These are phyloP conservation scores for Machimus rusticus DNA, from an alignment of 2,888 invertebrate species.

Conservation along the genomic window DNA sequence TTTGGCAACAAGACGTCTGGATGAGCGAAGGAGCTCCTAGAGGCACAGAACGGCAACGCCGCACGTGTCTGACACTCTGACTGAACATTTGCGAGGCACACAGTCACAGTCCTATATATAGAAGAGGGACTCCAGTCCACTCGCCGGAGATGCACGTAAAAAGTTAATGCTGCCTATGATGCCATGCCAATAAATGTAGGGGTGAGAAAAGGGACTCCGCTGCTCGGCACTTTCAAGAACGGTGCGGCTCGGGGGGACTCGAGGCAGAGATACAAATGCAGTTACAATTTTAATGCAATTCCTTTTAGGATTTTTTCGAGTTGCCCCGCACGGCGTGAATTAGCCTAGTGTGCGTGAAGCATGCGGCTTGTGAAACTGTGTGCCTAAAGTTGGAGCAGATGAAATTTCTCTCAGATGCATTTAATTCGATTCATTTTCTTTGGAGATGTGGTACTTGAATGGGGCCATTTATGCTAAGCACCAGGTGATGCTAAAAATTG, in stretches of 20 bases:
- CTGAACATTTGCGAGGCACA: constrained; percentile 14
- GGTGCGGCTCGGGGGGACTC: background rate
- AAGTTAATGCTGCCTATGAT: background rate
- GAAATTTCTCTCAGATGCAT: background rate
- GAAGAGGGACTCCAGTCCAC: background rate
- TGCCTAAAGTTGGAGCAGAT: background rate
- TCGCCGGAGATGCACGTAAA: background rate
- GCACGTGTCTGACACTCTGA: constrained; percentile 11
- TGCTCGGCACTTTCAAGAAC: background rate
- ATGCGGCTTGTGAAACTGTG: constrained; percentile 10
- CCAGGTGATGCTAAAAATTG: background rate
- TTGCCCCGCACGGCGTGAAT: background rate
- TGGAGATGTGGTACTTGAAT: background rate
- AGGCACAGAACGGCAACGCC: background rate
- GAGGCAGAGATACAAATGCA: background rate
- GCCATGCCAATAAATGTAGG: background rate
- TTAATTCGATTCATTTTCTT: background rate
- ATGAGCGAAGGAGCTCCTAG: constrained; percentile 10
- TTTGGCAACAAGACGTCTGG: constrained; percentile 27
- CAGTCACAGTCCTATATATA: constrained; percentile 16
- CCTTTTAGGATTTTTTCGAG: constrained; percentile 1
- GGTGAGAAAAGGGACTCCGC: constrained; percentile 7
- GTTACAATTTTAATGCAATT: background rate
- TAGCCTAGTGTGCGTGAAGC: background rate
- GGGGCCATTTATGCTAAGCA: background rate